Conservation (phyloP, 2,888 invertebrate species). For the Lissonota sp. region DNA sequence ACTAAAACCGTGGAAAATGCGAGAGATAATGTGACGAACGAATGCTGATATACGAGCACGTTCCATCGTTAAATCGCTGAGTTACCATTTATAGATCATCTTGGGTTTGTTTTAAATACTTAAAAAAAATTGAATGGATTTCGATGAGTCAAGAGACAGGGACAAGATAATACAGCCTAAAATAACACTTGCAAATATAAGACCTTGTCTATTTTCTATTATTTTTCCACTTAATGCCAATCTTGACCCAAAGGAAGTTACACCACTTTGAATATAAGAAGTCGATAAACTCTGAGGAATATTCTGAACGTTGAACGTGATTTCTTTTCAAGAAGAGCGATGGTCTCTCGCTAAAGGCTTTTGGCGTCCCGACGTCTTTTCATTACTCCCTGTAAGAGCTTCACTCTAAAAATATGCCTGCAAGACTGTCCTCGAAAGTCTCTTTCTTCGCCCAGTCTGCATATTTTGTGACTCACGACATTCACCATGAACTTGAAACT, state of each 20-base stretch:
- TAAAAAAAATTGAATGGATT: too few species aligned
- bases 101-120: too few species aligned
- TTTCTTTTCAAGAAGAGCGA: conserved; percentile 52
- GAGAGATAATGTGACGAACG: background rate
- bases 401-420: conserved; percentile 56
- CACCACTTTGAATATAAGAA: too few species aligned
- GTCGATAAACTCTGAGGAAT: too few species aligned
- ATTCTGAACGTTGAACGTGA: conserved; percentile 40
- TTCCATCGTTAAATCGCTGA: conserved; percentile 7
- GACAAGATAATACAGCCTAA: too few species aligned
- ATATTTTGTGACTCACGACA: conserved; percentile 25
- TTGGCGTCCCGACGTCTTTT: conserved; percentile 41
- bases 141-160: too few species aligned
- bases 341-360: conserved; percentile 11
- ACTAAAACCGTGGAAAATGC: conserved; percentile 39
- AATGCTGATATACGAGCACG: conserved; percentile 16
- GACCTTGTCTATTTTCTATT: too few species aligned
- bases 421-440: conserved; percentile 30
- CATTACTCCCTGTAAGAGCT: conserved; percentile 42
- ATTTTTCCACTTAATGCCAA: too few species aligned
- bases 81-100: too few species aligned
- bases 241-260: too few species aligned
- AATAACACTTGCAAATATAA: too few species aligned
- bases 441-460: conserved; percentile 34
- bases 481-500: conserved; percentile 42